Evolutionary conservation across 2,113 vertebrate species (phyloP), one percentile per base, ranked within the genome.

Genomic region (Monopterus albus): DNA sequence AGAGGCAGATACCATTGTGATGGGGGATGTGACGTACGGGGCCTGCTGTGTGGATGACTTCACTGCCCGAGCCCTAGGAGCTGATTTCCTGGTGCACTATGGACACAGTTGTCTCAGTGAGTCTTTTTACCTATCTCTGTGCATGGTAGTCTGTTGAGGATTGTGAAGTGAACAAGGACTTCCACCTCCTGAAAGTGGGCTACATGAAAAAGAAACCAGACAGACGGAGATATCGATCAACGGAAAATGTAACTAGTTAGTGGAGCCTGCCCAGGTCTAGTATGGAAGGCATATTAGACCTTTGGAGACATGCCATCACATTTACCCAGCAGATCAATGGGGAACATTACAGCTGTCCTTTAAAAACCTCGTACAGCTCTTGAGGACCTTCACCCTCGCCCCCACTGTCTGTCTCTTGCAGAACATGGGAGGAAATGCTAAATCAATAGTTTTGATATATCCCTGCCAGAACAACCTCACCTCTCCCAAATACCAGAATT

Each of bases 21-120:
- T 99, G 98, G 97, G 97, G 0, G 98, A 99, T 0, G 98, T 99
- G 88, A 99, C 98, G 13, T 99, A 99, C 0, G 98, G 98, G 0
- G 97, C 98, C 2, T 99, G 98, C 91, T 99, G 98, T 28, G 94
- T 98, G 83, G 97, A 99, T 0, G 97, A 99, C 93, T 98, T 96
- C 90, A 98, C 97, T 0, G 96, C 97, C 23, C 90, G 95, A 17
- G 96, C 98, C 46, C 90, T 99, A 67, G 97, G 96, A 21, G 97
- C 96, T 0, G 97, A 99, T 87, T 98, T 99, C 92, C 90, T 99
- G 94, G 96, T 99, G 79, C 98, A 99, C 92, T 99, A 99, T 0
- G 97, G 97, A 49, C 98, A 99, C 94, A 99, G 97, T 74, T 99
- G 98, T 79, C 94, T 99, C 5, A 93, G 97, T 99, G 91, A 85